Percentiles rank a stretch among this genome's conserved stretches.
Conservation (phyloP, 1,140 invertebrate species). For the Aleiodes sp. region DNA sequence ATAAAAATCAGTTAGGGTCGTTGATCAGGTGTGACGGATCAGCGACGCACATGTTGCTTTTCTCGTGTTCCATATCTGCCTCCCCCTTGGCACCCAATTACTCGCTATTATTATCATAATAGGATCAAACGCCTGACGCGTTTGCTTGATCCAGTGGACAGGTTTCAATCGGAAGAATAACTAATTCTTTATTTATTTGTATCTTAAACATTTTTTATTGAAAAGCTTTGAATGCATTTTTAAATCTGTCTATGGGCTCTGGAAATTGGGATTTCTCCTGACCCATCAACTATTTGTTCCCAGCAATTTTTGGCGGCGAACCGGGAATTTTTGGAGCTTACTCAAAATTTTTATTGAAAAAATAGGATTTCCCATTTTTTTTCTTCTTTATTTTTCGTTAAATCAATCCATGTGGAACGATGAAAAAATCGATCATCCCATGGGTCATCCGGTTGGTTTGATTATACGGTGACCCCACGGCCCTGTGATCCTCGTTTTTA, state of each 20-base stretch:
- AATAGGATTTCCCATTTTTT: too few species aligned
- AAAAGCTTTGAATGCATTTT: too few species aligned
- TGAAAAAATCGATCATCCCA: slow-evolving; percentile 1
- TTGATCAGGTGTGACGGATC: slow-evolving; percentile 34
- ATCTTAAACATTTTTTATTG: neutral
- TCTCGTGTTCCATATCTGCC: slow-evolving; percentile 11
- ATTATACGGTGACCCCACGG: neutral
- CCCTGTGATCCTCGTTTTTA: too few species aligned
- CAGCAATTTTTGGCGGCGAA: too few species aligned
- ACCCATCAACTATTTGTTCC: too few species aligned
- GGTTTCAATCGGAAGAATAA: neutral
- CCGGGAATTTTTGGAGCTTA: too few species aligned
- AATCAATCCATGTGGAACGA: neutral
- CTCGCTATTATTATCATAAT: slow-evolving; percentile 37
- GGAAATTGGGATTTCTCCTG: too few species aligned
- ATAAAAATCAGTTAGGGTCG: slow-evolving; percentile 9
- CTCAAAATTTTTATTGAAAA: too few species aligned
- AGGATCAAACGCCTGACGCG: slow-evolving; percentile 34
- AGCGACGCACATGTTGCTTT: slow-evolving; percentile 34
- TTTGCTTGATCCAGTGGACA: slow-evolving; percentile 20
- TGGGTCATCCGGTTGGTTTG: neutral
- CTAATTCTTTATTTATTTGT: slow-evolving; percentile 7
- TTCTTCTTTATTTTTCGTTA: too few species aligned
- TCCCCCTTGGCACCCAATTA: slow-evolving; percentile 34
- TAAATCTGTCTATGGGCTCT: too few species aligned